phyloP scores from a whole-genome alignment of 2,888 invertebrate genomes.

The Teleogryllus oceanicus region DNA sequence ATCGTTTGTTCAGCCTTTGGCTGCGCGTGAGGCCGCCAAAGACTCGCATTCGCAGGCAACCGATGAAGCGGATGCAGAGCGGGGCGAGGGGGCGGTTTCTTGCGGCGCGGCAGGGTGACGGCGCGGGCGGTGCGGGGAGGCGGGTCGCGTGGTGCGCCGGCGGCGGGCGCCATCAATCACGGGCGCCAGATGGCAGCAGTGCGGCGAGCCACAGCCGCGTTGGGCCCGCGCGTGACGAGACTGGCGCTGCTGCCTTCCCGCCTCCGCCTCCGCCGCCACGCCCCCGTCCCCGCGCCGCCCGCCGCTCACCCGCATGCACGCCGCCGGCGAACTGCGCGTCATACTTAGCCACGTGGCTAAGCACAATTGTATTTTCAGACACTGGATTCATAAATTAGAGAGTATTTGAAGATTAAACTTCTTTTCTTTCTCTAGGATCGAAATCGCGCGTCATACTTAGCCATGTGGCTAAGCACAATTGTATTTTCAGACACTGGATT shows the following conservation, averaged over 20 bases:
- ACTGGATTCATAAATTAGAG: too few relatives aligned
- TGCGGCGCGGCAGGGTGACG: background rate
- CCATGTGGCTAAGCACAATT: too few relatives aligned
- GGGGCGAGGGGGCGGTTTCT: background rate
- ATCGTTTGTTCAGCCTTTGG: too few relatives aligned
- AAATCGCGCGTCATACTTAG: too few relatives aligned
- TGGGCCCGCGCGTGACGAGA: background rate
- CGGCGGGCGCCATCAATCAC: constrained; percentile 9
- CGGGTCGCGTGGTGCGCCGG: background rate
- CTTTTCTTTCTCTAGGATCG: too few relatives aligned
- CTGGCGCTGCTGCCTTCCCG: background rate
- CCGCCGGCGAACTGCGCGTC: too few relatives aligned
- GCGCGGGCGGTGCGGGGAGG: background rate
- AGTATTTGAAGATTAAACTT: too few relatives aligned
- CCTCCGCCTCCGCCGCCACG: background rate
- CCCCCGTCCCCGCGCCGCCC: too few relatives aligned
- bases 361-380: too few relatives aligned
- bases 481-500: too few relatives aligned
- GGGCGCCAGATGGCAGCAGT: constrained; percentile 19
- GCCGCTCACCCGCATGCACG: too few relatives aligned
- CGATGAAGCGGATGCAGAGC: background rate
- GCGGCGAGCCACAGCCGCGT: constrained; percentile 18
- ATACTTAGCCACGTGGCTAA: too few relatives aligned
- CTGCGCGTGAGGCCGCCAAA: background rate
- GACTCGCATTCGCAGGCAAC: background rate